These are phyloP conservation scores for Acyrthosiphon pisum DNA, from an alignment of 1,140 invertebrate genomes.

Conservation along the genomic window DNA sequence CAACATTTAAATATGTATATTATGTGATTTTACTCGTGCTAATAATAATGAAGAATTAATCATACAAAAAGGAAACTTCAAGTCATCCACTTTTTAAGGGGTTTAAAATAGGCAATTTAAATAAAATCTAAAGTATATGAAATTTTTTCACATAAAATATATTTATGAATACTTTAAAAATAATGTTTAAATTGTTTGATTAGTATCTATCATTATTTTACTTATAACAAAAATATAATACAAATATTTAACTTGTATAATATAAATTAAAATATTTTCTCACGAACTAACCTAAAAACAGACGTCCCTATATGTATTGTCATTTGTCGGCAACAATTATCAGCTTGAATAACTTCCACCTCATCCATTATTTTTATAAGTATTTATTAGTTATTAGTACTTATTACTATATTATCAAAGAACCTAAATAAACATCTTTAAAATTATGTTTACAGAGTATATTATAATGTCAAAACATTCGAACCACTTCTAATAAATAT, in stretches of 20 bases:
- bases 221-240: background rate
- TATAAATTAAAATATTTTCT: too few species aligned
- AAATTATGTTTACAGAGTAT: background rate
- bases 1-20: background rate
- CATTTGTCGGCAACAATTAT: too few species aligned
- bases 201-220: background rate
- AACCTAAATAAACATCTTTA: background rate
- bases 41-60: background rate
- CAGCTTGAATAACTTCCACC: background rate
- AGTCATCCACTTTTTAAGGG: background rate
- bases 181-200: too few species aligned
- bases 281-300: too few species aligned
- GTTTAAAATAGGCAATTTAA: background rate
- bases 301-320: too few species aligned
- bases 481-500: background rate
- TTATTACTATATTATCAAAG: background rate
- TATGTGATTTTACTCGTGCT: background rate
- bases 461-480: background rate
- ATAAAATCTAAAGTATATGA: background rate
- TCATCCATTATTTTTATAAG: background rate
- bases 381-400: background rate
- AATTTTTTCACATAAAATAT: too few species aligned
- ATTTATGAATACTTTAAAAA: too few species aligned
- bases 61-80: background rate
- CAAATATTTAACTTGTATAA: background rate